Evolutionary conservation across 2,888 invertebrate genomes (phyloP).

Genomic region (Nemurella pictetii): DNA sequence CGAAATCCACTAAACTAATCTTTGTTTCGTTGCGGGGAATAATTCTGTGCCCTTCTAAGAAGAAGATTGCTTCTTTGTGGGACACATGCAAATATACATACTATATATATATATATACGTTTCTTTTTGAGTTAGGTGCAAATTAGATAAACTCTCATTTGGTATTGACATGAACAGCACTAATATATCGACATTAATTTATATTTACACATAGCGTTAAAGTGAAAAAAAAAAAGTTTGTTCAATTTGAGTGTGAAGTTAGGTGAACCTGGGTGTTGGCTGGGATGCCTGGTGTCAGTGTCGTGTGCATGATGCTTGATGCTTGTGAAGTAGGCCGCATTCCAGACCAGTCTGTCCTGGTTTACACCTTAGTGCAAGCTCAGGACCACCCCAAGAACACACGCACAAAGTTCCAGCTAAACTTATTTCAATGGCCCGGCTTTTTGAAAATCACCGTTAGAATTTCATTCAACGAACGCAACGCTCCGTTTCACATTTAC

Average conservation of each 20-base stretch:
- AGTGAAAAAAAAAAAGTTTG: neutral
- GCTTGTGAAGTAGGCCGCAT: too few species aligned
- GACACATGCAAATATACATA: neutral
- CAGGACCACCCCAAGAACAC: too few species aligned
- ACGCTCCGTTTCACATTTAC: neutral
- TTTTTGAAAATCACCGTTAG: too few species aligned
- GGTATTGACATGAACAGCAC: conserved; percentile 20
- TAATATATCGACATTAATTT: conserved; percentile 17
- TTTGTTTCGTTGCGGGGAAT: neutral
- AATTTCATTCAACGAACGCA: too few species aligned
- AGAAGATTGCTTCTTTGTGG: neutral
- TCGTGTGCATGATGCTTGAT: too few species aligned
- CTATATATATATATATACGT: neutral
- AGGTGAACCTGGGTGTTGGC: too few species aligned
- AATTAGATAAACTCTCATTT: conserved; percentile 1
- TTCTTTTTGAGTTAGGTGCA: neutral
- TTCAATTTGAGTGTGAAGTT: too few species aligned
- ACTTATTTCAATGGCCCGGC: too few species aligned
- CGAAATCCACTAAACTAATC: neutral
- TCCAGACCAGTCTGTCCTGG: too few species aligned
- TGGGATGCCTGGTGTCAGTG: too few species aligned
- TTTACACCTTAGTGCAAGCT: too few species aligned
- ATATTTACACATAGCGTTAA: neutral
- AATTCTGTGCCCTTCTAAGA: neutral
- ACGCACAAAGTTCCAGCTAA: too few species aligned